phyloP scores from a whole-genome alignment of 1,140 invertebrate species.

The Drosophila simulans region DNA sequence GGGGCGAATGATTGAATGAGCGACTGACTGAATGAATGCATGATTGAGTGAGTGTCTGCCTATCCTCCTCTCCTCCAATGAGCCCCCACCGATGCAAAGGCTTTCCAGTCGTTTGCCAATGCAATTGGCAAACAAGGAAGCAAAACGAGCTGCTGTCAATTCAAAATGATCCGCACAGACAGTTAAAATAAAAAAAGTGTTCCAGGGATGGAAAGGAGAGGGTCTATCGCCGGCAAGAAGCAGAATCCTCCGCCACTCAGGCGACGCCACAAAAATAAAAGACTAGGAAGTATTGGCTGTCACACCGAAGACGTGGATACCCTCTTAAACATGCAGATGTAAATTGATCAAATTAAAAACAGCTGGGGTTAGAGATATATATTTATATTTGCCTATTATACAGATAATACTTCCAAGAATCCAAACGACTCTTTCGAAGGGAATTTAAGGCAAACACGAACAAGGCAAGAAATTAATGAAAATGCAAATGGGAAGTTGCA shows the following conservation, averaged over 20 bases:
- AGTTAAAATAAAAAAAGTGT: conserved; percentile 18
- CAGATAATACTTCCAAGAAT: neutral
- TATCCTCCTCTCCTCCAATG: conserved; percentile 25
- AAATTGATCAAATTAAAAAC: no score
- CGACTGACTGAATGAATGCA: conserved; percentile 53
- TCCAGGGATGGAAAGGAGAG: conserved; percentile 11
- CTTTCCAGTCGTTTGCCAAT: conserved; percentile 59
- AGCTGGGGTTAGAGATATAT: neutral
- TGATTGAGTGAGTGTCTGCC: conserved; percentile 39
- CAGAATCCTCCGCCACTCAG: conserved; percentile 25
- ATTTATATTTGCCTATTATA: neutral
- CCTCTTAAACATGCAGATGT: neutral
- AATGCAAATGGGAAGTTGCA: conserved; percentile 62
- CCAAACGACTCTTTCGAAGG: neutral
- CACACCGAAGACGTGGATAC: neutral
- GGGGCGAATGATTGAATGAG: conserved; percentile 29
- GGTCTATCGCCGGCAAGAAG: conserved; percentile 16
- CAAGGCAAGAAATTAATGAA: conserved; percentile 54
- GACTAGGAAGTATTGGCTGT: neutral
- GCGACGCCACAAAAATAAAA: conserved; percentile 34
- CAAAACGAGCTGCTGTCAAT: conserved; percentile 62
- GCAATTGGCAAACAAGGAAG: conserved; percentile 76
- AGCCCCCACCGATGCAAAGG: conserved; percentile 55
- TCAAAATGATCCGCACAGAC: conserved; percentile 57
- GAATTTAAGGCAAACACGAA: conserved; percentile 7